These are phyloP conservation scores for Montipora efflorescens DNA, from an alignment of 64 coral and sea anemone species.

Conservation along the genomic window DNA sequence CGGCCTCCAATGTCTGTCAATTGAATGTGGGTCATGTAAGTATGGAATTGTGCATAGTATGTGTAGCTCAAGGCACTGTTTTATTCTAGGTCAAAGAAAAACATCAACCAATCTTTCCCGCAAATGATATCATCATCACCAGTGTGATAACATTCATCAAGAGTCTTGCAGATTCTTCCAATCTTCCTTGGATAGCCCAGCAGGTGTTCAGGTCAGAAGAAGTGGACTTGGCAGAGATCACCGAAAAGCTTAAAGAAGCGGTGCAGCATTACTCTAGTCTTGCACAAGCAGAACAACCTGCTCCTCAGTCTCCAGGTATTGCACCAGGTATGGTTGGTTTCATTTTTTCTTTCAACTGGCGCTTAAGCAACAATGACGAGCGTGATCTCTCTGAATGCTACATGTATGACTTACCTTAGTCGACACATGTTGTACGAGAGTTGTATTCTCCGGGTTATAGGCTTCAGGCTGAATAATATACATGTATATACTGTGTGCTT, in stretches of 20 bases:
- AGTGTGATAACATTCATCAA: conserved; percentile 85
- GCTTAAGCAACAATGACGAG: too few species aligned
- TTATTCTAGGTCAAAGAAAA: conserved; percentile 76
- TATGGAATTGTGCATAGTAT: too few species aligned
- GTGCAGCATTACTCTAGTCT: conserved; percentile 70
- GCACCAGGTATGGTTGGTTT: neutral
- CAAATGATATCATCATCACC: conserved; percentile 86
- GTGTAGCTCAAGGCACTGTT: neutral
- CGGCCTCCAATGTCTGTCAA: too few species aligned
- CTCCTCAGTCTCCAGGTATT: neutral
- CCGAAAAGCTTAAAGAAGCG: conserved; percentile 57
- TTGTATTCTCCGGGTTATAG: too few species aligned
- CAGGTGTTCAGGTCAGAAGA: conserved; percentile 85
- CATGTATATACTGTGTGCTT: neutral
- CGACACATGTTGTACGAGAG: too few species aligned
- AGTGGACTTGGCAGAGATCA: conserved; percentile 72
- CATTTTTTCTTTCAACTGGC: too few species aligned
- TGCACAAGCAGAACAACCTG: neutral
- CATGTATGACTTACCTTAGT: too few species aligned
- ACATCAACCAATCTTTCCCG: conserved; percentile 82
- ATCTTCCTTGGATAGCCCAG: conserved; percentile 75
- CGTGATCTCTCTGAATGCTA: too few species aligned
- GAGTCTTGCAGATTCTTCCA: conserved; percentile 78
- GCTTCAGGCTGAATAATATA: too few species aligned
- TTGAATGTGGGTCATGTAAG: too few species aligned